phyloP scores from a whole-genome alignment of 2,113 vertebrate genomes.

The Sphaerodactylus townsendi region DNA sequence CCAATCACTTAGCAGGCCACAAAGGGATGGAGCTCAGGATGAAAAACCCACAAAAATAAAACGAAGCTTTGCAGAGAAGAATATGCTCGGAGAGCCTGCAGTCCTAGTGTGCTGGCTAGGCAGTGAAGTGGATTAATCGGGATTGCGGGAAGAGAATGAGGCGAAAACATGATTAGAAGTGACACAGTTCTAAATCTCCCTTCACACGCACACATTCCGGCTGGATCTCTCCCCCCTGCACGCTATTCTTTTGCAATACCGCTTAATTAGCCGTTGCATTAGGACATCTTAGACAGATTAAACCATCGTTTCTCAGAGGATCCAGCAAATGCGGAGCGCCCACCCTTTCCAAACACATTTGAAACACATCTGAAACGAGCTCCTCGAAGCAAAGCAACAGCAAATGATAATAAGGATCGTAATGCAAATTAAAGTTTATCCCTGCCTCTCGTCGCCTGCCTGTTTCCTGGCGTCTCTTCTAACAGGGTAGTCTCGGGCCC shows the following conservation, averaged over 20 bases:
- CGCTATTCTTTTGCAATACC: not conserved
- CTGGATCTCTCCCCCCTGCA: not conserved
- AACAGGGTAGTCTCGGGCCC: not conserved
- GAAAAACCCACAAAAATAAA: not conserved
- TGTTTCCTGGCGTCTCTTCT: not conserved
- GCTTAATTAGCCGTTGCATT: not conserved
- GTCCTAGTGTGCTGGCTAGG: not conserved
- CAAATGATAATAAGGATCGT: too few relatives aligned
- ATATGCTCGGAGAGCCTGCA: conserved; percentile 21
- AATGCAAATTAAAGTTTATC: not conserved
- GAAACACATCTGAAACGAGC: too few relatives aligned
- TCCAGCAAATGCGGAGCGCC: not conserved
- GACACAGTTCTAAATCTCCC: not conserved
- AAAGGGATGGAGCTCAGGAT: not conserved
- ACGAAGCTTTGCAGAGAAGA: not conserved
- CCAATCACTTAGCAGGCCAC: not conserved
- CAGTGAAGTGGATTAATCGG: conserved; percentile 18
- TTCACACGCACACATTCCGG: too few relatives aligned
- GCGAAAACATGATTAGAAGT: conserved; percentile 22
- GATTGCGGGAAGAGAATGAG: not conserved
- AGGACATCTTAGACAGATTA: too few relatives aligned
- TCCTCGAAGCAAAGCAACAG: not conserved
- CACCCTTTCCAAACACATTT: not conserved
- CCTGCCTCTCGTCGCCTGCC: not conserved
- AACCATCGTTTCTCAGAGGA: not conserved